Evolutionary conservation across 2,113 vertebrate genomes (phyloP), one percentile per base, ranked within the genome.

Genomic region (Thryonomys swinderianus): DNA sequence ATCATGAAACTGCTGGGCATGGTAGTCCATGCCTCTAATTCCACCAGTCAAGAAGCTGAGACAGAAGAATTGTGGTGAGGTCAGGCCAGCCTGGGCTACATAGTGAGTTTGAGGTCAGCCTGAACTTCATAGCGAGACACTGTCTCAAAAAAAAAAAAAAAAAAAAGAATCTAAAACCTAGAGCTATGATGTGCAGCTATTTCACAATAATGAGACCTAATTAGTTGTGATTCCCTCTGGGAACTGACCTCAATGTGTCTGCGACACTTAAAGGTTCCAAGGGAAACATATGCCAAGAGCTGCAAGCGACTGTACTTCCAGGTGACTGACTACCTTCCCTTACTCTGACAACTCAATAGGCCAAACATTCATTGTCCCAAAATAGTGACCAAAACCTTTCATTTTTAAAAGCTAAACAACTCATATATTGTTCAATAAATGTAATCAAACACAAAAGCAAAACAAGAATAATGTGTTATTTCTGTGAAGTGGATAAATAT

Each of bases 401-500:
- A 90, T 79, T 69, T 73, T 93, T 82, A 74, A 90, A 92, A 88
- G 14, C 10, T n/a, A 74, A 27, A 66, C 34, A 79, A 93, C 32
- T 91, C 25, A 86, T 37, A 78, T 85, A 51, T 76, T 85, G 73
- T 83, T 90, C 40, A 69, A 88, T 12, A 90, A 91, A 82, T 9
- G 62, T 86, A 90, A 51, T 53, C 42, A 92, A 88, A 30, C 27
- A 80, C 40, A 94, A 87, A 85, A 85, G 62, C 45, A 74, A 94
- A 96, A 96, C 34, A 85, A 94, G 92, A 85, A 92, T 67, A 73
- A 90, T 48, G 53, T 78, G 37, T 86, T 53, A 88, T 25, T 88
- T 88, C 74, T 86, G 67, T 67, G 57, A 69, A 51, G 34, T 40
- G 64, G 20, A 69, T 5, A 37, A 48, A 53, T 73, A 73, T 21